Conservation (phyloP, 2,113 vertebrate genomes). For the Pardalotus punctatus region DNA sequence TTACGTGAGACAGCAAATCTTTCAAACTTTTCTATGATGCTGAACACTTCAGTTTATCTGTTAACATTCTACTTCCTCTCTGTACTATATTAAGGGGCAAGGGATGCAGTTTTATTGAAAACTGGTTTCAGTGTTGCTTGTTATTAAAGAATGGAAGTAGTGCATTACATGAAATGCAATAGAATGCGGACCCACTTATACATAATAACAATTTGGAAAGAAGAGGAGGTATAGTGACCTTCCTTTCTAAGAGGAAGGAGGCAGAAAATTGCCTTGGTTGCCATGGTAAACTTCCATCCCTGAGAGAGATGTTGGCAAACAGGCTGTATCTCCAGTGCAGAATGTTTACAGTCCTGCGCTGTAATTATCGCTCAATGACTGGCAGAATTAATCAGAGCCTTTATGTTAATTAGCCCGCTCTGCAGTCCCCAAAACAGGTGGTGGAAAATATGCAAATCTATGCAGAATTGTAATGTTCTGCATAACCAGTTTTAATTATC, state of each 20-base stretch:
- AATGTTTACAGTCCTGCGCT: conserved; percentile 81
- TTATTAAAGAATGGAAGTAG: conserved; percentile 59
- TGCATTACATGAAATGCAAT: conserved; percentile 54
- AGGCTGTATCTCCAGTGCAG: conserved; percentile 80
- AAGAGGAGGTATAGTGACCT: conserved; percentile 73
- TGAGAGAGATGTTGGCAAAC: conserved; percentile 83
- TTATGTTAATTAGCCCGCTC: conserved; percentile 97
- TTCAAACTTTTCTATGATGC: conserved; percentile 14
- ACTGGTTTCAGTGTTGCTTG: conserved; percentile 54
- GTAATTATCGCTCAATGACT: conserved; percentile 89
- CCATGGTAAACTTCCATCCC: conserved; percentile 83
- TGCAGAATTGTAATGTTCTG: conserved; percentile 95
- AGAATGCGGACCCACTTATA: conserved; percentile 63
- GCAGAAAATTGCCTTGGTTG: conserved; percentile 80
- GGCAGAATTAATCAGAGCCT: conserved; percentile 96
- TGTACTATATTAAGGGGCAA: conserved; percentile 32
- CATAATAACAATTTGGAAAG: conserved; percentile 66
- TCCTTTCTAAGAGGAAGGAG: conserved; percentile 76
- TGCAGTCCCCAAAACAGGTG: conserved; percentile 98
- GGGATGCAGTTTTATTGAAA: conserved; percentile 51
- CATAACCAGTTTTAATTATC: conserved; percentile 95
- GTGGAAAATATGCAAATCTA: conserved; percentile 98
- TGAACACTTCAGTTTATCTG: background rate
- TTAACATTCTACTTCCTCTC: conserved; percentile 32
- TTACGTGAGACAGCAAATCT: background rate